Evolutionary conservation across 2,888 invertebrate species (phyloP), one percentile per base, ranked within the genome.

Genomic region (Patella ulyssiponensis): DNA sequence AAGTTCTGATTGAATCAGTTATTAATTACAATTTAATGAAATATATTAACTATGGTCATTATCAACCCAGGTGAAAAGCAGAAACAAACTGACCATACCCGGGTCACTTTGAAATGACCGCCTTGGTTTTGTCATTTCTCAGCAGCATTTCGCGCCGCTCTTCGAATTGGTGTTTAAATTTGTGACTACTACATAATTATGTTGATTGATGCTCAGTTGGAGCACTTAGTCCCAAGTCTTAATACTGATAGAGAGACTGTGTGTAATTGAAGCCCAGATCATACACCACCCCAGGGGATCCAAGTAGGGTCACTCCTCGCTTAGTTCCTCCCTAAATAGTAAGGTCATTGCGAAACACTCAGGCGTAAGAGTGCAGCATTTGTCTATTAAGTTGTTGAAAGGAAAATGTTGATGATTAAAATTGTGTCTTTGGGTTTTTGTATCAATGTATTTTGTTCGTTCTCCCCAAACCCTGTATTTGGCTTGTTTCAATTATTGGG

Each of bases 11-110:
- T 64, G 64, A 64, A 64, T 23, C 20, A 20, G 64, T 64, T 64
- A 64, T 64, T 64, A 64, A 64, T 64, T 64, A 64, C 64, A 64
- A 64, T 64, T 64, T 64, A 23, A 64, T 64, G 20, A 64, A 64
- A 64, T 64, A 64, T 64, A 23, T 23, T 64, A 23, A 64, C 64
- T 23, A 64, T 64, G 64, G 23, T 64, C 20, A 64, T 64, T 64
- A 64, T 64, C 64, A 23, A 64, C 23, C 23, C 64, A 64, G 64
- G 64, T 64, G 23, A 64, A 64, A 64, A 20, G 64, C 23, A 64
- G 64, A 64, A 64, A 64, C 64, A 64, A 64, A 64, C 64, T 64
- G 64, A 64, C 64, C 64, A 20, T 64, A 64, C 64, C 23, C 23
- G 14, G 23, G 23, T 15, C 12, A 64, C 64, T 64, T 64, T 64